Evolutionary conservation across 2,888 invertebrate species (phyloP), one percentile per base, ranked within the genome.

Genomic region (Margaritifera margaritifera): DNA sequence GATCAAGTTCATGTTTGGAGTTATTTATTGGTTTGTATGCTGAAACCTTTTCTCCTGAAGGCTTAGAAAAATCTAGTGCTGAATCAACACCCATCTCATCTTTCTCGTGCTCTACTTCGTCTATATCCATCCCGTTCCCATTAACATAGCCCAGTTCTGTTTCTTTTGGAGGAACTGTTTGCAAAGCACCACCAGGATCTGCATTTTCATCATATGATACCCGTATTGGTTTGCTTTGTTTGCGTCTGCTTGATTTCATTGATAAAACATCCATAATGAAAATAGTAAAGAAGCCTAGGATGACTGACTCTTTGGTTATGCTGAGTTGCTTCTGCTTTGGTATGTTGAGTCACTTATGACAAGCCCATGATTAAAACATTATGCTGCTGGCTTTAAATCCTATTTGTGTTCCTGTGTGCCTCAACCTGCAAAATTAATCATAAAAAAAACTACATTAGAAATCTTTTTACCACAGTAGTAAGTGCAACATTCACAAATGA

Each of bases 221-320:
- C 76, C 81, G 79, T 76, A 81, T 78, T 66, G 81, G 81, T 79
- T 88, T 88, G 42, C 86, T 86, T 77, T 88, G 89, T 79, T 89
- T 89, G 57, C 89, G 80, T 42, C 86, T 80, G 69, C 84, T 84
- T 56, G 84, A 80, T 78, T 85, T 86, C 84, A 81, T 79, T 58
- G 80, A 77, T 72, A 78, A 66, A 24, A 74, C 64, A 75, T 81
- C 81, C 81, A 81, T 81, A 60, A 56, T 67, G 6, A 2, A 42
- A 42, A 42, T 0, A 42, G 42, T 42, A 42, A n/a, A n/a, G n/a
- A n/a, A n/a, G n/a, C n/a, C n/a, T n/a, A n/a, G n/a, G n/a, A n/a
- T n/a, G n/a, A n/a, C n/a, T n/a, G 42, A 42, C 42, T 15, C 42
- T 42, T 42, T 42, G 42, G 42, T 42, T 42, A 42, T 15, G 42